Evolutionary conservation across 2,888 invertebrate genomes (phyloP).

Genomic region (Cloeon dipterum): DNA sequence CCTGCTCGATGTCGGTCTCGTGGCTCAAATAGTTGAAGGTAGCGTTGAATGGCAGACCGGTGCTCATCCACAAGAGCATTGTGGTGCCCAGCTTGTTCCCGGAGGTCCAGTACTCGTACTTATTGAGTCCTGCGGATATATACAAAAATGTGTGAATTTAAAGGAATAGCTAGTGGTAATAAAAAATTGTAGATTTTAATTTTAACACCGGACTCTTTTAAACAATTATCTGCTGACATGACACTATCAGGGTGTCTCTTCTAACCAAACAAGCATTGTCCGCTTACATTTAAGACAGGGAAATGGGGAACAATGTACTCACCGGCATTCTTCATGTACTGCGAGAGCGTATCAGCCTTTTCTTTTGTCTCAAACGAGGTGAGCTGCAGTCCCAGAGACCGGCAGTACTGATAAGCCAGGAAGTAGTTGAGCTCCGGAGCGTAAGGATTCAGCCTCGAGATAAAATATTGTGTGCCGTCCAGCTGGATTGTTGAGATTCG

Average conservation of each 20-base stretch:
- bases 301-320: too few relatives aligned
- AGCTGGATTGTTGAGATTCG: conserved; percentile 69
- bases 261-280: too few relatives aligned
- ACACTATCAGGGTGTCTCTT: too few relatives aligned
- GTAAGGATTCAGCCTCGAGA: conserved; percentile 70
- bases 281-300: too few relatives aligned
- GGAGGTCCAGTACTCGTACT: conserved; percentile 74
- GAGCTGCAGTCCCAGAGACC: conserved; percentile 61
- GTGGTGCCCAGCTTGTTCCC: conserved; percentile 69
- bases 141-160: too few relatives aligned
- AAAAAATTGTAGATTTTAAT: too few relatives aligned
- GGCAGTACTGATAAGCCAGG: conserved; percentile 69
- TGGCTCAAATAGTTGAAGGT: conserved; percentile 65
- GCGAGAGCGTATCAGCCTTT: conserved; percentile 64
- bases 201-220: too few relatives aligned
- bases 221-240: too few relatives aligned
- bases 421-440: conserved; percentile 69
- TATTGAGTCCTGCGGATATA: conserved; percentile 51
- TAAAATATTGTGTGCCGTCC: conserved; percentile 67
- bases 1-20: not conserved
- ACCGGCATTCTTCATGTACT: conserved; percentile 62
- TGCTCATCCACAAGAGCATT: conserved; percentile 79
- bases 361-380: conserved; percentile 71
- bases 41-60: conserved; percentile 64
- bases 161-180: too few relatives aligned